These are phyloP conservation scores for Pentalonia nigronervosa DNA, from an alignment of 1,140 invertebrate species.

Conservation along the genomic window DNA sequence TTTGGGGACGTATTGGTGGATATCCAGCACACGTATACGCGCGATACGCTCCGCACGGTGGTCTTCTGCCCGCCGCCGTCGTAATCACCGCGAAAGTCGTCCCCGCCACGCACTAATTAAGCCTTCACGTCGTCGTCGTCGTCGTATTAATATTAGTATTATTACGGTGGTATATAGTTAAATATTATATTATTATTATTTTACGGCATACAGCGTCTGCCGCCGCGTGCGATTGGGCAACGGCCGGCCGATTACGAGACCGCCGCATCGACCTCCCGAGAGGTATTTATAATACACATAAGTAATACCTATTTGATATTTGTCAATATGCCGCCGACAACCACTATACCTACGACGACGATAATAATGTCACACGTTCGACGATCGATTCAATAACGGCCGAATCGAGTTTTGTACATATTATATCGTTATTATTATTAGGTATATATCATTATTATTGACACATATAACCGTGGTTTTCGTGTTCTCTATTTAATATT, in stretches of 20 bases:
- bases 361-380: not conserved
- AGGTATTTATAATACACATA: not conserved
- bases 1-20: not conserved
- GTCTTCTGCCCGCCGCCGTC: not conserved
- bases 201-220: not conserved
- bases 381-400: not conserved
- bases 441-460: not conserved
- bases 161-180: not conserved
- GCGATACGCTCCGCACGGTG: not conserved
- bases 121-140: not conserved
- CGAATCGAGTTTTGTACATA: not conserved
- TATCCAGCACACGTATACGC: not conserved
- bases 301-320: not conserved
- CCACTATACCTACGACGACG: not conserved
- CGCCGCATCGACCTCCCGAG: not conserved
- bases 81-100: not conserved
- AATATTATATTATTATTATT: not conserved
- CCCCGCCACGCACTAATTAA: conserved; percentile 5
- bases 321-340: not conserved
- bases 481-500: not conserved
- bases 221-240: conserved; percentile 22
- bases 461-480: not conserved
- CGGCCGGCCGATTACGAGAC: conserved; percentile 5
- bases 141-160: not conserved
- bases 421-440: not conserved